phyloP scores from a whole-genome alignment of 2,113 vertebrate genomes.

The Ginglymostoma cirratum region DNA sequence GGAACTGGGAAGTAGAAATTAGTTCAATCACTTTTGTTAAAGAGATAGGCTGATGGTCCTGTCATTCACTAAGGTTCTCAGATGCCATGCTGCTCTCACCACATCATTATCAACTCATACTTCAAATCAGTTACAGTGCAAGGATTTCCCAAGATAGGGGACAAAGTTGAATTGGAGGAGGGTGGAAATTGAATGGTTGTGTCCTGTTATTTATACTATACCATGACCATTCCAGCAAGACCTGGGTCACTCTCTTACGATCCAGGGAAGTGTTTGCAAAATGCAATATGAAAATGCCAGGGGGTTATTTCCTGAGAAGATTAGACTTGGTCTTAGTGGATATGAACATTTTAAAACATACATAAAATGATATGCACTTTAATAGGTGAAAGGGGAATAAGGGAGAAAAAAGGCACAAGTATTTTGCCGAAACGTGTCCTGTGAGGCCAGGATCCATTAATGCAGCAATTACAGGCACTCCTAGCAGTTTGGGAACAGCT shows the following conservation, averaged over 20 bases:
- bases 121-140: background rate
- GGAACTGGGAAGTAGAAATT: background rate
- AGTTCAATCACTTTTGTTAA: background rate
- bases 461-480: constrained; percentile 30
- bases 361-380: background rate
- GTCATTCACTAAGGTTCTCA: background rate
- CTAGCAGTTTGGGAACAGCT: background rate
- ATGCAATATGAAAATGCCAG: background rate
- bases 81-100: background rate
- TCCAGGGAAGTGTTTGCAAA: background rate
- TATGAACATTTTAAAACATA: background rate
- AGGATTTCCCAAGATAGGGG: background rate
- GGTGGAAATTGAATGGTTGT: background rate
- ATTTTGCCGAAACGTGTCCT: background rate
- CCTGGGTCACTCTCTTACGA: background rate
- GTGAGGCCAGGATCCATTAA: background rate
- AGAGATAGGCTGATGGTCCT: background rate
- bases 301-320: background rate
- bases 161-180: background rate
- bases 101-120: background rate
- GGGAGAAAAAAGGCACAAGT: background rate
- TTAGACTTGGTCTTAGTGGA: background rate
- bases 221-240: background rate
- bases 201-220: background rate
- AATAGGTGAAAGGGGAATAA: background rate